A percentile compares a stretch with the other conserved stretches of the same genome.
These are phyloP conservation scores for Apis florea DNA, from an alignment of 1,140 invertebrate species.

Conservation along the genomic window DNA sequence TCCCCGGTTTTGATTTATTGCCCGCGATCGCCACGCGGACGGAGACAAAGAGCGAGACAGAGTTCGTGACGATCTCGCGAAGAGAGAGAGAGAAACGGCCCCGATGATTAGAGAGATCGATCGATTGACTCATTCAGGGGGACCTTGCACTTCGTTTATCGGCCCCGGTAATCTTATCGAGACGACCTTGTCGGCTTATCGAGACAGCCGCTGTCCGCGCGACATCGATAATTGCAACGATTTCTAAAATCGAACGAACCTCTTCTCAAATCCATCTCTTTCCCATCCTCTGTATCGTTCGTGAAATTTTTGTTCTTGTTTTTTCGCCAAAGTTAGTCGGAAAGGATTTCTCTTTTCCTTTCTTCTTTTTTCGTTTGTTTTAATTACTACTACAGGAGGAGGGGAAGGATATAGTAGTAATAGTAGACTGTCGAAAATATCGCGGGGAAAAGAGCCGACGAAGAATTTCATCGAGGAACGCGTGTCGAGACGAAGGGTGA, in stretches of 20 bases:
- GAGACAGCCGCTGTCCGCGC: neutral
- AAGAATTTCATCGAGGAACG: neutral
- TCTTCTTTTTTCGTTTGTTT: too few relatives aligned
- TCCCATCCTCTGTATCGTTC: neutral
- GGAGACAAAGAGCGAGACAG: too few relatives aligned
- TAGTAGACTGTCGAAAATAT: rapidly evolving
- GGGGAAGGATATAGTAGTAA: too few relatives aligned
- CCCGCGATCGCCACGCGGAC: neutral
- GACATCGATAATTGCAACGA: conserved; percentile 9
- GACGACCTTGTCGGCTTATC: conserved; percentile 37
- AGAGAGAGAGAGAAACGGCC: conserved; percentile 1
- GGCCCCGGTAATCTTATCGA: conserved; percentile 32
- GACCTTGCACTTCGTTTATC: conserved; percentile 36
- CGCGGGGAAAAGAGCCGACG: too few relatives aligned
- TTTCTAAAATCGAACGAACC: neutral
- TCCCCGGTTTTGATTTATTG: conserved; percentile 27
- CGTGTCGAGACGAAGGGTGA: neutral
- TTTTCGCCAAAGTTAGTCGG: too few relatives aligned
- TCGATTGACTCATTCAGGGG: conserved; percentile 7
- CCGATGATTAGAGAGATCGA: conserved; percentile 7
- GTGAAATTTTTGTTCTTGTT: neutral
- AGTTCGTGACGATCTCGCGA: neutral
- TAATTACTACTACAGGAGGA: too few relatives aligned
- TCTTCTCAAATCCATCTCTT: neutral
- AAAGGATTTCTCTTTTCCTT: too few relatives aligned